Evolutionary conservation across 2,797 vertebrate genomes (phyloP).

Genomic region (Sebastes dallii): DNA sequence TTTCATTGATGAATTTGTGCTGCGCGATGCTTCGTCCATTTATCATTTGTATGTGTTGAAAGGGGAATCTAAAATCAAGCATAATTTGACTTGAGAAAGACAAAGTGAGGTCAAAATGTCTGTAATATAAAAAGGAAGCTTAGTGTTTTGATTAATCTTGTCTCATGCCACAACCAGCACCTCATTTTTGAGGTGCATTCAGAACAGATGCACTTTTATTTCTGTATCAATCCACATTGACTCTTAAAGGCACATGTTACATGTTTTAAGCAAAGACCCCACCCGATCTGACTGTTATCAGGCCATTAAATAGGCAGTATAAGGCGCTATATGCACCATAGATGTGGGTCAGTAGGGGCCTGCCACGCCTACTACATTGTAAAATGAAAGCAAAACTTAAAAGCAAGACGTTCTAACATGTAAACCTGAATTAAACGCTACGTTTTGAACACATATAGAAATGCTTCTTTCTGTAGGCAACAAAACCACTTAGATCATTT

Average conservation of each 20-base stretch:
- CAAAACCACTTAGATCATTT: too few relatives aligned
- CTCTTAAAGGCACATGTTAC: not conserved
- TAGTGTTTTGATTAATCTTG: not conserved
- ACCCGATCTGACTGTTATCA: too few relatives aligned
- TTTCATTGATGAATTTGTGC: slow-evolving; percentile 30
- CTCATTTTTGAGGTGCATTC: not conserved
- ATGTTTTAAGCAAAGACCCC: accelerated
- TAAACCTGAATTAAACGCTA: too few relatives aligned
- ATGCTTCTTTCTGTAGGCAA: too few relatives aligned
- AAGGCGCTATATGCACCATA: too few relatives aligned
- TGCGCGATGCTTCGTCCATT: not conserved
- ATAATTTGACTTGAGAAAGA: not conserved
- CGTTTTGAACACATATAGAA: too few relatives aligned
- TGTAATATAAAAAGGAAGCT: not conserved
- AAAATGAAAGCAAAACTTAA: too few relatives aligned
- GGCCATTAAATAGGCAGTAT: too few relatives aligned
- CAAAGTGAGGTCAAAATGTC: not conserved
- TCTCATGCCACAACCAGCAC: not conserved
- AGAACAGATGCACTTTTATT: not conserved
- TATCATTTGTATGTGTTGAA: not conserved
- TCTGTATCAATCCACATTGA: not conserved
- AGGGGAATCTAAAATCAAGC: not conserved
- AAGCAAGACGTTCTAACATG: too few relatives aligned
- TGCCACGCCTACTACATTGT: too few relatives aligned
- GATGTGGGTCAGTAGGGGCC: too few relatives aligned